These are phyloP conservation scores for Aphrocallistes beatrix DNA, from an alignment of 37 sponge, comb jelly and placozoan species.

Conservation along the genomic window DNA sequence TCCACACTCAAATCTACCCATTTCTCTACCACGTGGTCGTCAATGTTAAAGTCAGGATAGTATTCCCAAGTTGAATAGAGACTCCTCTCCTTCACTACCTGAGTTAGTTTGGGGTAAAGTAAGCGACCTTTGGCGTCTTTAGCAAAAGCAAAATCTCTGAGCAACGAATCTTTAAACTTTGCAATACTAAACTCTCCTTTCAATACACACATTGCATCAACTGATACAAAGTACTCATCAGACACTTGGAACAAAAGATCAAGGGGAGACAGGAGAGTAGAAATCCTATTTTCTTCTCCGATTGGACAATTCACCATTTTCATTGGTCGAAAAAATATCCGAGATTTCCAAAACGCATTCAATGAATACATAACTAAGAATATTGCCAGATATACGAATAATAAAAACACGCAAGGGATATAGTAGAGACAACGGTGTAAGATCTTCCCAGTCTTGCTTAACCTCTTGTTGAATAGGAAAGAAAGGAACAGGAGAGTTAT, in stretches of 20 bases:
- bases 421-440: background rate
- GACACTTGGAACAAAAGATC: background rate
- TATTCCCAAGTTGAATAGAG: constrained; percentile 8
- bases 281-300: background rate
- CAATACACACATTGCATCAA: background rate
- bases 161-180: background rate
- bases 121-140: background rate
- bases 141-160: background rate
- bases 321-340: background rate
- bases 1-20: background rate
- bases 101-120: background rate
- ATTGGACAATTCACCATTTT: background rate
- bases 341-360: background rate
- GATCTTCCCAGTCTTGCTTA: background rate
- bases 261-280: background rate
- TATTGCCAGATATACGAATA: background rate
- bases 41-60: constrained; percentile 12
- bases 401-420: background rate
- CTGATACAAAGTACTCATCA: background rate
- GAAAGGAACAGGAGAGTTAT: background rate
- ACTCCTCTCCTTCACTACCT: background rate
- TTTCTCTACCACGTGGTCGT: background rate
- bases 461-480: background rate
- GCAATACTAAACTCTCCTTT: background rate
- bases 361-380: background rate